Evolutionary conservation across 53 echinoderm and acorn worm genomes (phyloP), one percentile per base, ranked within the genome.

Genomic region (Luidia sarsii): DNA sequence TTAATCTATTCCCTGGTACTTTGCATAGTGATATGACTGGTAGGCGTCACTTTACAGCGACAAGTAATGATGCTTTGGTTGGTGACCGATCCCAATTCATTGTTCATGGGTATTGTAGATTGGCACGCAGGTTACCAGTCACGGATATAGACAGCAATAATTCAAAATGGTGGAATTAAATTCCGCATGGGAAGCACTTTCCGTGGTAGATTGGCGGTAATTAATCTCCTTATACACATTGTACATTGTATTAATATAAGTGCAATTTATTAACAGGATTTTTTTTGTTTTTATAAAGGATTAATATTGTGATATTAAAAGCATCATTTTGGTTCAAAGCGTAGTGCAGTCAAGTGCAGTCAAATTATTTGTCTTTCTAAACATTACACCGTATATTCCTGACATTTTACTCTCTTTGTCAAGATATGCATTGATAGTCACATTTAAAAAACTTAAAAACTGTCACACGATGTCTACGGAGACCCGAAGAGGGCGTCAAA

Each of bases 291-390:
- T 57, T 83, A 46, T 83, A 83, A 83, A 83, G 59, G 83, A 83
- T 48, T 83, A 83, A 69, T 83, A 83, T 82, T 83, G 83, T 83
- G 83, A 83, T 83, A 83, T 70, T 83, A 83, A 83, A 70, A 79
- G 72, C 72, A 72, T 72, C 72, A 53, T 33, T 37, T n/a, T 55
- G 72, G 72, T 72, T 72, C 50, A 55, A 72, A 72, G 72, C 72
- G 72, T 72, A 50, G 14, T 72, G 56, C 22, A 31, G 15, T 72
- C n/a, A n/a, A n/a, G 54, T 69, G n/a, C 38, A 23, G 22, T 34
- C 4, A 9, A 71, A 51, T 23, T 21, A n/a, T 53, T 53, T 52
- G 21, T 53, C 35, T 49, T 5, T 14, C 29, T 14, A 36, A 41
- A 35, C 33, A 25, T 30, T 59, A 32, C 33, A 59, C 28, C 3